phyloP scores from a whole-genome alignment of 1,140 invertebrate genomes.

The Meteorus sp. region DNA sequence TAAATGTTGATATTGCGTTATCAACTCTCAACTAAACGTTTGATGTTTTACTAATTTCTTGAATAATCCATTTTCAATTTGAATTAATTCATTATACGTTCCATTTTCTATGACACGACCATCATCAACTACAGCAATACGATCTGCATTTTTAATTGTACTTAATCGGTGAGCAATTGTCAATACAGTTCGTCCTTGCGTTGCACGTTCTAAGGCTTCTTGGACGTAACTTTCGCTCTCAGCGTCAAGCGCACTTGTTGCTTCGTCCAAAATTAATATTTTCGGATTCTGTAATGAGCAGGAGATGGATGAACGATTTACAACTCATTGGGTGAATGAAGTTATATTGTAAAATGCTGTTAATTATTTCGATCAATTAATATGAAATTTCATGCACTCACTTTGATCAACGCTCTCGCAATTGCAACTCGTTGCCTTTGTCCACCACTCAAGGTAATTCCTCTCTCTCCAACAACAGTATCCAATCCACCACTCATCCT shows the following conservation, averaged over 20 bases:
- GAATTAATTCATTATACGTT: constrained; percentile 72
- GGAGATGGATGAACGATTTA: too few species aligned
- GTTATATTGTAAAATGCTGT: too few species aligned
- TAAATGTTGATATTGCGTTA: background rate
- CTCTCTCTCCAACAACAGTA: constrained; percentile 80
- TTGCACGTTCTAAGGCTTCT: constrained; percentile 80
- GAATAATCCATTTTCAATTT: constrained; percentile 63
- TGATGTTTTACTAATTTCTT: constrained; percentile 70
- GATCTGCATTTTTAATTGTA: constrained; percentile 87
- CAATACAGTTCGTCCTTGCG: constrained; percentile 83
- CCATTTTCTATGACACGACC: constrained; percentile 85
- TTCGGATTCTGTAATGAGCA: constrained; percentile 80
- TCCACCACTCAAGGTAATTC: constrained; percentile 80
- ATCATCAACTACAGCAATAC: constrained; percentile 85
- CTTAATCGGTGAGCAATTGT: constrained; percentile 93
- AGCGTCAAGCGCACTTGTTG: constrained; percentile 89
- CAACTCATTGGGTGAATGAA: too few species aligned
- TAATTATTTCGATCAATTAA: background rate
- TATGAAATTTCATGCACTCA: constrained; percentile 37
- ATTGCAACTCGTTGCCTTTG: constrained; percentile 89
- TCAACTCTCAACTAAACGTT: constrained; percentile 55
- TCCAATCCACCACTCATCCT: constrained; percentile 73
- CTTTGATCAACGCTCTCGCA: constrained; percentile 85
- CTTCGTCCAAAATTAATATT: constrained; percentile 85
- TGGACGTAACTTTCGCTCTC: constrained; percentile 89